phyloP scores from a whole-genome alignment of 2,888 invertebrate genomes.

The Drosophila testacea region DNA sequence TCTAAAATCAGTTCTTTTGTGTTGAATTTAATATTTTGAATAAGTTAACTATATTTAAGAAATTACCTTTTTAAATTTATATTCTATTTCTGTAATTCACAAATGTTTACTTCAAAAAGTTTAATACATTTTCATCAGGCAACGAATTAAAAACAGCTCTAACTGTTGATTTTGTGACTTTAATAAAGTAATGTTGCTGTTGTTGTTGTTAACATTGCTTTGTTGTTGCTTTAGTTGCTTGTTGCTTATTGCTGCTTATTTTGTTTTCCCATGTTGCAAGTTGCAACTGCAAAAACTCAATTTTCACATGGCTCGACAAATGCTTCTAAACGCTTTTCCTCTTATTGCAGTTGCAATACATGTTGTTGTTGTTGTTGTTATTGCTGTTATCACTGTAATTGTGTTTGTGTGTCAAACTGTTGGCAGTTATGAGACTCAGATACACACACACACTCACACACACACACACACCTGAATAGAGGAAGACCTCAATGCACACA shows the following conservation, averaged over 20 bases:
- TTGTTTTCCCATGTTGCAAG: conserved; percentile 25
- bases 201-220: background rate
- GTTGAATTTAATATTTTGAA: too few relatives aligned
- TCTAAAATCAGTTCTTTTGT: too few relatives aligned
- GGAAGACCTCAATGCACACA: conserved; percentile 38
- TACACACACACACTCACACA: conserved; percentile 25
- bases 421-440: conserved; percentile 65
- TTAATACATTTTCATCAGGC: too few relatives aligned
- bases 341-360: conserved; percentile 12
- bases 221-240: conserved; percentile 1
- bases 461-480: conserved; percentile 15
- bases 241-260: conserved; percentile 20
- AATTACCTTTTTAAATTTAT: background rate
- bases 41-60: background rate
- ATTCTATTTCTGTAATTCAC: background rate
- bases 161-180: conserved; percentile 24
- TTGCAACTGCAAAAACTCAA: conserved; percentile 54
- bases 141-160: background rate
- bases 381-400: conserved; percentile 68
- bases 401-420: conserved; percentile 79
- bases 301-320: conserved; percentile 53
- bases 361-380: conserved; percentile 18
- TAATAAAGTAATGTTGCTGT: conserved; percentile 18
- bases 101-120: background rate
- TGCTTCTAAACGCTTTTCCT: conserved; percentile 57